Conservation (phyloP, 2,888 invertebrate genomes). For the Trimorus sp. region DNA sequence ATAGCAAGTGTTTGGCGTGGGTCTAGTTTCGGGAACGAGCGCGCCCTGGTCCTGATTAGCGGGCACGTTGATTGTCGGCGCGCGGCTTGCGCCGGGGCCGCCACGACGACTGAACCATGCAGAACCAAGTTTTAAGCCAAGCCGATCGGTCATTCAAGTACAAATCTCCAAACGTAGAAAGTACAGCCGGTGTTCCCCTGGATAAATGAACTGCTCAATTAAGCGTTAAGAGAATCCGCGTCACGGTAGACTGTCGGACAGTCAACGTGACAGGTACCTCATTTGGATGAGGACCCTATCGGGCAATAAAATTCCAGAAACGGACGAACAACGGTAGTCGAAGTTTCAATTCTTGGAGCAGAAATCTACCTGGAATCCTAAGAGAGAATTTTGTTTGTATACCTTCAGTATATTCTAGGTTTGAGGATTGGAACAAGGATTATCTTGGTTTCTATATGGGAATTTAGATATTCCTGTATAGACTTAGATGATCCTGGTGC, state of each 20-base stretch:
- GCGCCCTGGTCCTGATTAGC: background rate
- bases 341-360: too few relatives aligned
- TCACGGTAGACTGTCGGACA: slow-evolving; percentile 49
- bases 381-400: too few relatives aligned
- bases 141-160: slow-evolving; percentile 39
- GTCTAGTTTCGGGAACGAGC: slow-evolving; percentile 14
- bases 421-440: too few relatives aligned
- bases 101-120: slow-evolving; percentile 33
- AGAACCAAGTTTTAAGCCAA: background rate
- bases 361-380: too few relatives aligned
- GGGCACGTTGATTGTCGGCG: slow-evolving; percentile 45
- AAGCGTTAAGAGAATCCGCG: slow-evolving; percentile 52
- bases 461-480: too few relatives aligned
- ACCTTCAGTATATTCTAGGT: too few relatives aligned
- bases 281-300: too few relatives aligned
- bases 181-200: slow-evolving; percentile 27
- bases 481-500: too few relatives aligned
- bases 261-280: slow-evolving; percentile 44
- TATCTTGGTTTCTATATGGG: too few relatives aligned
- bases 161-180: slow-evolving; percentile 54
- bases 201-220: slow-evolving; percentile 63
- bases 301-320: too few relatives aligned
- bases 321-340: too few relatives aligned
- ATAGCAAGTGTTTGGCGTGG: slow-evolving; percentile 15
- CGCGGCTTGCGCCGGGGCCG: slow-evolving; percentile 12